Evolutionary conservation across 2,113 vertebrate species (phyloP).

Genomic region (Apodemus sylvaticus): DNA sequence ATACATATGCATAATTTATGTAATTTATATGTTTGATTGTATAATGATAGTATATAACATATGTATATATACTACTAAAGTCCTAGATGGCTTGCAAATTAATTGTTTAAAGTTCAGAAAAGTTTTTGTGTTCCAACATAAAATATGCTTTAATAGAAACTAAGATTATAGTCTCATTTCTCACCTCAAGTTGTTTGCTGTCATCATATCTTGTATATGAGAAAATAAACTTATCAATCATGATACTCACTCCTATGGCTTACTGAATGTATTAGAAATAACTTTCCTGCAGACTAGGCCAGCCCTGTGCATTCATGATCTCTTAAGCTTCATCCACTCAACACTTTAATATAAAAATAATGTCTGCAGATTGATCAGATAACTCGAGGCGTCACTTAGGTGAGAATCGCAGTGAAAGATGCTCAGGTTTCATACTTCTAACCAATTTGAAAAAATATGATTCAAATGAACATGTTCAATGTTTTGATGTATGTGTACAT

Average conservation of each 20-base stretch:
- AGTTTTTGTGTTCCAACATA: neutral
- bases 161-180: neutral
- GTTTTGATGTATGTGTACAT: neutral
- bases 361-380: neutral
- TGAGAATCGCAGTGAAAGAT: neutral
- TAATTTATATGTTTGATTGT: neutral
- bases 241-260: neutral
- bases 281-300: neutral
- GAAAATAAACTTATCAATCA: neutral
- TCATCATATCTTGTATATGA: neutral
- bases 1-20: neutral
- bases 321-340: neutral
- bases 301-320: neutral
- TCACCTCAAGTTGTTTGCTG: neutral
- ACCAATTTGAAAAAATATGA: neutral
- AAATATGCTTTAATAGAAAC: conserved; percentile 14
- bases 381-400: neutral
- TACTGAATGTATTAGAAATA: conserved; percentile 9
- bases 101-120: neutral
- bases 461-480: neutral
- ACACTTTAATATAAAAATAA: neutral
- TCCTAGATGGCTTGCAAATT: neutral
- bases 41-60: neutral
- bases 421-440: conserved; percentile 3
- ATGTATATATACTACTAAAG: neutral